Percentiles rank a stretch among this genome's conserved stretches.
Conservation (phyloP, 1,140 invertebrate genomes). For the Aphidius gifuensis region DNA sequence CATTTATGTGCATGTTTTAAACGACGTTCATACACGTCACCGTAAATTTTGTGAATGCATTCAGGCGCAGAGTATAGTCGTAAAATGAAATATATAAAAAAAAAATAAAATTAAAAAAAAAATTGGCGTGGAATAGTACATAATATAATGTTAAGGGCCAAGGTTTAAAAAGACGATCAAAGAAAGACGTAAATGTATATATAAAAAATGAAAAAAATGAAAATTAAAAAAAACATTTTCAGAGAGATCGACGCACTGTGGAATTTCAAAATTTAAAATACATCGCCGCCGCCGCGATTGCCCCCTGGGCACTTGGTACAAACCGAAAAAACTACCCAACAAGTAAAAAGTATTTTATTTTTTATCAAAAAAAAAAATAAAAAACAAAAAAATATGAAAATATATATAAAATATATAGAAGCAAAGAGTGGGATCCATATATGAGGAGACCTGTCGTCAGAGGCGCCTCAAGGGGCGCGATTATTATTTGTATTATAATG, state of each 20-base stretch:
- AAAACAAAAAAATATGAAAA: conserved; percentile 8
- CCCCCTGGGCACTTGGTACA: conserved; percentile 32
- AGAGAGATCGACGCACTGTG: background rate
- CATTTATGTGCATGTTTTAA: conserved; percentile 20
- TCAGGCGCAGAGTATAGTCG: conserved; percentile 30
- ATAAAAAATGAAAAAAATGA: conserved; percentile 13
- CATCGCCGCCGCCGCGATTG: conserved; percentile 27
- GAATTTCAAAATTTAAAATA: conserved; percentile 46
- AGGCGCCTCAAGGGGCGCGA: conserved; percentile 18
- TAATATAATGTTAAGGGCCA: background rate
- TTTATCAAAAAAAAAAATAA: conserved; percentile 1
- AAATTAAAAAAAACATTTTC: conserved; percentile 15
- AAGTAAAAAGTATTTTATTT: conserved; percentile 4
- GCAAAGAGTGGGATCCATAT: conserved; percentile 12
- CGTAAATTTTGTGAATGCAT: conserved; percentile 43
- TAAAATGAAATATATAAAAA: conserved; percentile 30
- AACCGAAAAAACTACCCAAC: conserved; percentile 8
- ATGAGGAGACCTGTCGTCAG: conserved; percentile 18
- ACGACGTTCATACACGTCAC: conserved; percentile 35
- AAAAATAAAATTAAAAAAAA: conserved; percentile 10
- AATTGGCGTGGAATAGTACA: conserved; percentile 17
- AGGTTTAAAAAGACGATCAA: conserved; percentile 7
- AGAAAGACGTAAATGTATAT: conserved; percentile 7
- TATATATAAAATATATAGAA: conserved; percentile 18
- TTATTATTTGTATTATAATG: conserved; percentile 28